phyloP scores from a whole-genome alignment of 2,888 invertebrate genomes.

The Agriopis marginaria region DNA sequence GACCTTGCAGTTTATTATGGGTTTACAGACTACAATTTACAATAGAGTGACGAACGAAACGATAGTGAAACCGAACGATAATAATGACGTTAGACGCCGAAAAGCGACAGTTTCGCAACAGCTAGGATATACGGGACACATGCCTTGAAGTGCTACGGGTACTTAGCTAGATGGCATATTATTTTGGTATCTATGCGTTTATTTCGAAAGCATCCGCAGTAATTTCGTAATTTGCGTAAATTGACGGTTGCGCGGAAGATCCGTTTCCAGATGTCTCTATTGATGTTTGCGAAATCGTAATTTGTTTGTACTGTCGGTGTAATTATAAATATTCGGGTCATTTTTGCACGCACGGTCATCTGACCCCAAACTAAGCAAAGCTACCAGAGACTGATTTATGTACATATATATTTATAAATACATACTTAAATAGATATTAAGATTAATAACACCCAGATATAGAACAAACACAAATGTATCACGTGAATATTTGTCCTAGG shows the following conservation, averaged over 20 bases:
- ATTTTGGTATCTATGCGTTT: conserved; percentile 52
- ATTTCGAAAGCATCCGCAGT: conserved; percentile 57
- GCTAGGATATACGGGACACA: conserved; percentile 62
- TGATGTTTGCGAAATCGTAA: conserved; percentile 31
- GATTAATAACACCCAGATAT: no score
- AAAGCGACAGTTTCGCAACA: conserved; percentile 66
- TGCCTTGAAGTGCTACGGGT: conserved; percentile 50
- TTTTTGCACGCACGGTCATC: no score
- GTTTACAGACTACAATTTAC: conserved; percentile 83
- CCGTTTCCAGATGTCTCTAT: conserved; percentile 52
- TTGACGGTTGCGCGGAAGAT: conserved; percentile 54
- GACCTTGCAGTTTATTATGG: conserved; percentile 85
- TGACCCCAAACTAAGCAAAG: no score
- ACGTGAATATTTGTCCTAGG: no score
- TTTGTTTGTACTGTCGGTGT: not conserved
- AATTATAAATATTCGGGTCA: no score
- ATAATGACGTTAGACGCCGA: conserved; percentile 67
- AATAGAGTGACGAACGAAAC: conserved; percentile 81
- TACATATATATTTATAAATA: no score
- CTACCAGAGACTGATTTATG: no score
- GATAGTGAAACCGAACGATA: conserved; percentile 78
- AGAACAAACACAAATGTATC: no score
- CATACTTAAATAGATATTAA: no score
- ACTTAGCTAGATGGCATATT: conserved; percentile 48
- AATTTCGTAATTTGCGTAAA: conserved; percentile 49